These are phyloP conservation scores for Conomelus anceps DNA, from an alignment of 2,888 invertebrate genomes.

Conservation along the genomic window DNA sequence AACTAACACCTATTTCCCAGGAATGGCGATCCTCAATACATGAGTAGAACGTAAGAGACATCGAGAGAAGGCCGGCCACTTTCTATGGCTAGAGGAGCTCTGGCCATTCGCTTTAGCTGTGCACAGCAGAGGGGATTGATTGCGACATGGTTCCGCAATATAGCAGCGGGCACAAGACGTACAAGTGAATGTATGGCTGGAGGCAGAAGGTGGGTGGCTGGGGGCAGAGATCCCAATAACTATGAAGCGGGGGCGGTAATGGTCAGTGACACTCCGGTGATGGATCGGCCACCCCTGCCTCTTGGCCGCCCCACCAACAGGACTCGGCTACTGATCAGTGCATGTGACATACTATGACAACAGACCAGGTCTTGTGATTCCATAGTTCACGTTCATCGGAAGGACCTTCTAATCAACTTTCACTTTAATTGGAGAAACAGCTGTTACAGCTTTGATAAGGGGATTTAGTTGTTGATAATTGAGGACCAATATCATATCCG, in stretches of 20 bases:
- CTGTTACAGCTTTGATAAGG: background rate
- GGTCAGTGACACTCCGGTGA: conserved; percentile 5
- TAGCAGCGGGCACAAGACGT: background rate
- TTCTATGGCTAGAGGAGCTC: background rate
- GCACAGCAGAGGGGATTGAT: background rate
- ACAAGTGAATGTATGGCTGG: background rate
- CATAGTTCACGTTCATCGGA: background rate
- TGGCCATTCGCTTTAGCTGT: too few species aligned
- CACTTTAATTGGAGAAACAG: background rate
- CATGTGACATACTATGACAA: background rate
- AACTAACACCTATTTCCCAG: too few species aligned
- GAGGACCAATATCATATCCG: too few species aligned
- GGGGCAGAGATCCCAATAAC: background rate
- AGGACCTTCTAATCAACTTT: background rate
- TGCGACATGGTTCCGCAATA: conserved; percentile 4
- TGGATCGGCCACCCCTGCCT: background rate
- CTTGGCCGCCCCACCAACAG: background rate
- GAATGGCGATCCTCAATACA: background rate
- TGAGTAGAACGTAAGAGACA: background rate
- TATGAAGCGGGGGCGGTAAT: background rate
- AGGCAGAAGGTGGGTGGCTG: background rate
- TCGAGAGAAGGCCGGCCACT: background rate
- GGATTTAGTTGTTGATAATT: too few species aligned
- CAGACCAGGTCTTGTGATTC: background rate
- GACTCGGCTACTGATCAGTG: background rate